Evolutionary conservation across 1,140 invertebrate genomes (phyloP).

Genomic region (Apis dorsata): DNA sequence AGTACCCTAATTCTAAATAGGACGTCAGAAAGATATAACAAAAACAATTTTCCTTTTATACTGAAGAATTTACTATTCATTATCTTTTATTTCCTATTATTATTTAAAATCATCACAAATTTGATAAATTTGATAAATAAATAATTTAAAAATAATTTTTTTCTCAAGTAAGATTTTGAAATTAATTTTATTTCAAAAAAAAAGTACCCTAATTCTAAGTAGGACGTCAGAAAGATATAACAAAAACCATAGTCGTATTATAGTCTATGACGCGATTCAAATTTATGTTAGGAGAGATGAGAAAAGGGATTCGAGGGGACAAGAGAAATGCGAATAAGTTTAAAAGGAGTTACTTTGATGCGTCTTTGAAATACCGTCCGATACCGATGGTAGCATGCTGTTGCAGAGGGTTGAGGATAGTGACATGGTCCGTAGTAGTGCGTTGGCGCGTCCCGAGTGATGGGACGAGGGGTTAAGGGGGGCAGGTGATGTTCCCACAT

Average conservation of each 20-base stretch:
- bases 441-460: constrained; percentile 26
- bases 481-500: constrained; percentile 16
- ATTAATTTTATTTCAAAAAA: too few species aligned
- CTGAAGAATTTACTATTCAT: too few species aligned
- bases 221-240: not conserved
- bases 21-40: not conserved
- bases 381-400: constrained; percentile 14
- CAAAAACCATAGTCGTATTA: not conserved
- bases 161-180: too few species aligned
- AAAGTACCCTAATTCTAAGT: too few species aligned
- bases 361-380: constrained; percentile 8
- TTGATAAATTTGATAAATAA: too few species aligned
- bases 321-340: not conserved
- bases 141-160: too few species aligned
- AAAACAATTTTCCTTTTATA: too few species aligned
- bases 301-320: not conserved
- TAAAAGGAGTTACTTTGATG: not conserved
- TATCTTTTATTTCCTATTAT: too few species aligned
- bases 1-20: too few species aligned
- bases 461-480: not conserved
- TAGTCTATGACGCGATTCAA: not conserved
- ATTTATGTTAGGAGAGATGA: not conserved
- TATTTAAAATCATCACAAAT: too few species aligned
- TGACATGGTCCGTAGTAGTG: constrained; percentile 26
- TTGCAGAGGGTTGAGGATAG: constrained; percentile 45